phyloP scores from a whole-genome alignment of 2,888 invertebrate genomes.

The Drosophila affinis region DNA sequence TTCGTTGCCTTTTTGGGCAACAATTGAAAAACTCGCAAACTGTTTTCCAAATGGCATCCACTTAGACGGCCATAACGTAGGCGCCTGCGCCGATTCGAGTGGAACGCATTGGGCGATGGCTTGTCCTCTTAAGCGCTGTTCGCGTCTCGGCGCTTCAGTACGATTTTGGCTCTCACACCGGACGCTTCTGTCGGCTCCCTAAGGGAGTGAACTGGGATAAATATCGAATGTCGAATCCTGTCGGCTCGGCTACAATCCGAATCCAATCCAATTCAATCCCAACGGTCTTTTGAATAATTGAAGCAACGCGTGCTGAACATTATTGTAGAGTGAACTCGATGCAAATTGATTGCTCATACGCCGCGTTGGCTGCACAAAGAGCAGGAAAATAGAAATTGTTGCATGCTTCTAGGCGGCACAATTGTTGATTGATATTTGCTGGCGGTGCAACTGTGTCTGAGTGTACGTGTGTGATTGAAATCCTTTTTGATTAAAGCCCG shows the following conservation, averaged over 20 bases:
- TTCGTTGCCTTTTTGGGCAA: slow-evolving; percentile 10
- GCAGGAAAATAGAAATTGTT: slow-evolving; percentile 54
- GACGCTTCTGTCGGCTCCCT: slow-evolving; percentile 33
- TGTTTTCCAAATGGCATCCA: slow-evolving; percentile 69
- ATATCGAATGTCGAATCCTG: neutral
- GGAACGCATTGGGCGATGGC: slow-evolving; percentile 50
- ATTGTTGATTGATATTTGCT: slow-evolving; percentile 66
- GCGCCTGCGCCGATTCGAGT: slow-evolving; percentile 65
- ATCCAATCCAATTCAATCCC: slow-evolving; percentile 24
- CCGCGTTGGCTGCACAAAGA: slow-evolving; percentile 34
- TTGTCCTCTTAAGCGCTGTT: slow-evolving; percentile 55
- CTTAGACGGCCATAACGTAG: slow-evolving; percentile 25
- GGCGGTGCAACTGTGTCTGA: slow-evolving; percentile 22
- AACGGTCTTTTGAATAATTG: slow-evolving; percentile 72
- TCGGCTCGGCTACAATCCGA: neutral
- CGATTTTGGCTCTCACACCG: slow-evolving; percentile 66
- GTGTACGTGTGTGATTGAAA: slow-evolving; percentile 29
- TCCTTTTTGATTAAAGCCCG: slow-evolving; percentile 66
- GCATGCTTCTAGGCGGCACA: slow-evolving; percentile 57
- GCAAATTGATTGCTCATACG: slow-evolving; percentile 54
- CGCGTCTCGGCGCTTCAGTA: slow-evolving; percentile 52
- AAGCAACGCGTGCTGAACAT: slow-evolving; percentile 53
- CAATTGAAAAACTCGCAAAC: slow-evolving; percentile 61
- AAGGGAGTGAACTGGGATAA: neutral
- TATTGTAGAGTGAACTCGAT: slow-evolving; percentile 28